phyloP scores from a whole-genome alignment of 2,113 vertebrate species.

The Diphyllodes magnificus region DNA sequence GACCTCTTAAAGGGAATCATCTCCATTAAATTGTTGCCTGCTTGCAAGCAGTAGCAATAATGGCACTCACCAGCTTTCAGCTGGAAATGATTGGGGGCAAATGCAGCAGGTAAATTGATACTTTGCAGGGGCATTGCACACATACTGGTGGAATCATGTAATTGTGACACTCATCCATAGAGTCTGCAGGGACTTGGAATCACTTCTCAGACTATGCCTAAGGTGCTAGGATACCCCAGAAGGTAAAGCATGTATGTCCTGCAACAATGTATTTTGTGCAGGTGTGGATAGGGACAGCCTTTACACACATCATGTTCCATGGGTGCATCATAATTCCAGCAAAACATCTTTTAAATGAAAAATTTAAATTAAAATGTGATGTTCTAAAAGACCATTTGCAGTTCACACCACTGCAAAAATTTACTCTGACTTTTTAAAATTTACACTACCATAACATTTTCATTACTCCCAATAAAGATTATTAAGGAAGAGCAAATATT shows the following conservation, averaged over 20 bases:
- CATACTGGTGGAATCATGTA: not conserved
- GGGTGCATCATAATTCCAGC: not conserved
- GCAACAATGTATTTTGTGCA: not conserved
- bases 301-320: not conserved
- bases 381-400: not conserved
- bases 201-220: not conserved
- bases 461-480: not conserved
- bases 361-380: not conserved
- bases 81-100: not conserved
- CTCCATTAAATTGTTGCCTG: conserved; percentile 63
- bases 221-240: not conserved
- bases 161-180: not conserved
- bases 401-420: not conserved
- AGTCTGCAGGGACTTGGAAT: not conserved
- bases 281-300: rapidly evolving
- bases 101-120: conserved; percentile 30
- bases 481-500: not conserved
- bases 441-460: not conserved
- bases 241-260: not conserved
- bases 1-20: conserved; percentile 65
- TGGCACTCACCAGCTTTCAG: conserved; percentile 52
- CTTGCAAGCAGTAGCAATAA: conserved; percentile 42
- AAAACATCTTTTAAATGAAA: not conserved
- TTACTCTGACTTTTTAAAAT: not conserved
- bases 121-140: not conserved